Conservation (phyloP, 2,797 vertebrate genomes). For the Nasua narica region DNA sequence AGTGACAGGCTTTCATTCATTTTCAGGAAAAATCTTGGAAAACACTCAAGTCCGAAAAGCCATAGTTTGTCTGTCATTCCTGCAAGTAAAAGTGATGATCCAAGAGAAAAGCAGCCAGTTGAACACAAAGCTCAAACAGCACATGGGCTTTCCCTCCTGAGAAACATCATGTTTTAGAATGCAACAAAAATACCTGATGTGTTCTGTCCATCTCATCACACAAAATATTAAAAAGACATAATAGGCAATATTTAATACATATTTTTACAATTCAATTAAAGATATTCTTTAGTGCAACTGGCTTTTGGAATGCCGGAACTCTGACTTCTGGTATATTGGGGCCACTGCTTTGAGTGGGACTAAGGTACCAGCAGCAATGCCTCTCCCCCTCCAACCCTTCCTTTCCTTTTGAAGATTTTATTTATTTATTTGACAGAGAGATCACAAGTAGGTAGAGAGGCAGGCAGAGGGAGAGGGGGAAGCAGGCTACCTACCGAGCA, state of each 20-base stretch:
- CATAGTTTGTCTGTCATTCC: neutral
- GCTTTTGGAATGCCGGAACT: neutral
- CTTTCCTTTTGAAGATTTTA: neutral
- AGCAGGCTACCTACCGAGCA: too few species aligned
- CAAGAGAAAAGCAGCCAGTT: neutral
- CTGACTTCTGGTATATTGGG: neutral
- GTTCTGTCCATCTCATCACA: neutral
- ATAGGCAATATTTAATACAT: neutral
- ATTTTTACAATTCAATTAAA: neutral
- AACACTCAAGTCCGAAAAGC: neutral
- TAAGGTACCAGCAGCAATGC: neutral
- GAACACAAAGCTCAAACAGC: neutral
- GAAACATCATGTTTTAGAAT: neutral
- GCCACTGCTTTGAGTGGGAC: neutral
- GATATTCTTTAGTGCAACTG: neutral
- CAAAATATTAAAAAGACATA: neutral
- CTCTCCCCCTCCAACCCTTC: fast-evolving
- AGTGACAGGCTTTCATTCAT: conserved; percentile 4
- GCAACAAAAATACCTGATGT: neutral
- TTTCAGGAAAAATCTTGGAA: neutral
- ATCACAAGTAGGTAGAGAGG: too few species aligned
- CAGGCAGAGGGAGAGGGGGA: too few species aligned
- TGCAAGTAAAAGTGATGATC: neutral
- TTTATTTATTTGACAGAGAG: too few species aligned
- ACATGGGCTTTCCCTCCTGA: neutral